Evolutionary conservation across 2,888 invertebrate genomes (phyloP), one percentile per base, ranked within the genome.

Genomic region (Leptothorax acervorum): DNA sequence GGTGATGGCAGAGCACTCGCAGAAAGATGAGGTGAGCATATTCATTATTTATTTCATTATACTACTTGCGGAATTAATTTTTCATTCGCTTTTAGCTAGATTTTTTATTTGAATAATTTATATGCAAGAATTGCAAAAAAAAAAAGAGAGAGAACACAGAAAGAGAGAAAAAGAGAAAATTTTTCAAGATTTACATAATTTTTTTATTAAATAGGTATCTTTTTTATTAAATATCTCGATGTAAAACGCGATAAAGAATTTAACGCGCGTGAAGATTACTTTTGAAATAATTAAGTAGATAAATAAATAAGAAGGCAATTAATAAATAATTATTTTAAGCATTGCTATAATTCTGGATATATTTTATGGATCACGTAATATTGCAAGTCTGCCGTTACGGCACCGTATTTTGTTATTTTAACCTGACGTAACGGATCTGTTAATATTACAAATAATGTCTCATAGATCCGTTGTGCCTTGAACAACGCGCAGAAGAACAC

Each of bases 31-130:
- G 9, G 9, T 48, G 15, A 66, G 28, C 18, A 28, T 66, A 66
- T 48, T 48, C 28, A 48, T 66, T 42, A 66, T 66, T 42, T 66
- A 66, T 45, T 66, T 57, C 28, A 12, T 57, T 66, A 35, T 35
- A 66, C 9, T 42, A 63, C n/a, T 63, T 42, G n/a, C 12, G 15
- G 45, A 66, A 66, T 66, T 66, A 66, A 66, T 66, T 66, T 48
- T 45, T 66, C 48, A 66, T 66, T 45, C 2, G 9, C 28, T 23
- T 48, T 66, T 66, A 48, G 39, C 12, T 66, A 2, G 66, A 48
- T 28, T 48, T 45, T 48, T 15, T 48, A 28, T 66, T 45, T 66
- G 28, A 31, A 66, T 66, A 28, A 48, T 18, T 45, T 3, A 66
- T 66, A 18, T 9, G 18, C 18, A 9, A 28, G 9, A 8, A 28